Evolutionary conservation across 2,888 invertebrate genomes (phyloP).

Genomic region (Cheilosia impressa): DNA sequence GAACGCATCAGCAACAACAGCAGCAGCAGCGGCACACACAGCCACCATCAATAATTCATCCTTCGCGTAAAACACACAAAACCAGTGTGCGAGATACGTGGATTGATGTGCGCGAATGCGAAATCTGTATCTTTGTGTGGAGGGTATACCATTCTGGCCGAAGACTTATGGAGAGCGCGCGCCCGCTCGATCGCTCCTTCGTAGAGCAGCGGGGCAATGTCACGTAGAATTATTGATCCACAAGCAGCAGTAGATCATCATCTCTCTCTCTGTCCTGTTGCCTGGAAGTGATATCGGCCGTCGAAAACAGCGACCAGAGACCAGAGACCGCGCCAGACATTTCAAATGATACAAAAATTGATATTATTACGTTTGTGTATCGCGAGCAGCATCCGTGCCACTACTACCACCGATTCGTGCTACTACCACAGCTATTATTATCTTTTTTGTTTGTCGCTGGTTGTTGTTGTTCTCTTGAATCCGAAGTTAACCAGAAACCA

Average conservation of each 20-base stretch:
- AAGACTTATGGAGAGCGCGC: conserved; percentile 39
- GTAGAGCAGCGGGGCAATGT: conserved; percentile 38
- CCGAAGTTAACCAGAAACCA: conserved; percentile 14
- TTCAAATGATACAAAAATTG: conserved; percentile 72
- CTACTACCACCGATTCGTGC: conserved; percentile 25
- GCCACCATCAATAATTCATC: conserved; percentile 73
- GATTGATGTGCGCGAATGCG: conserved; percentile 58
- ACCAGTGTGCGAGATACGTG: conserved; percentile 71
- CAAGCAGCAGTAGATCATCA: conserved; percentile 69
- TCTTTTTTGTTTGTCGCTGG: background rate
- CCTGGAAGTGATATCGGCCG: conserved; percentile 24
- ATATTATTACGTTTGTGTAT: conserved; percentile 62
- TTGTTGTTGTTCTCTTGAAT: background rate
- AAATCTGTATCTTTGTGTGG: conserved; percentile 49
- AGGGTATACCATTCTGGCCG: background rate
- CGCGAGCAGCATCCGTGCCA: conserved; percentile 41
- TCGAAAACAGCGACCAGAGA: background rate
- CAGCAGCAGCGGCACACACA: conserved; percentile 33
- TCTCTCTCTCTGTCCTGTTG: background rate
- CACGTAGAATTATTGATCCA: conserved; percentile 73
- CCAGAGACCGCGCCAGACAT: conserved; percentile 43
- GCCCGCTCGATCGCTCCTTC: conserved; percentile 6
- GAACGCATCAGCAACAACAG: conserved; percentile 57
- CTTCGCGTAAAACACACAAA: conserved; percentile 73
- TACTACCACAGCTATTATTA: conserved; percentile 54